phyloP scores from a whole-genome alignment of 2,888 invertebrate species.

The Acronicta leporina region DNA sequence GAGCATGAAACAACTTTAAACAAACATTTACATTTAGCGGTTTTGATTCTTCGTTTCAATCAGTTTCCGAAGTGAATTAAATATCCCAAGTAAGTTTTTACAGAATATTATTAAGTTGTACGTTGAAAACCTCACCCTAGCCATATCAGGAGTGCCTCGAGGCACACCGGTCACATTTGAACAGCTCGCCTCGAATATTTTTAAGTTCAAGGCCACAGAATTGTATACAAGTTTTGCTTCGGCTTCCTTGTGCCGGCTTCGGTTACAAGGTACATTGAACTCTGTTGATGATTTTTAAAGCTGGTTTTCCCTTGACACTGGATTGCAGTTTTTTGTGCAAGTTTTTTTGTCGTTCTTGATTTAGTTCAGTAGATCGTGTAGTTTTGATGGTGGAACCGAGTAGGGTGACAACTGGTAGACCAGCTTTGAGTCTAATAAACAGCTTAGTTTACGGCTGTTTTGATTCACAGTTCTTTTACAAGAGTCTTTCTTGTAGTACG shows the following conservation, averaged over 20 bases:
- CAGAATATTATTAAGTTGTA: slow-evolving; percentile 61
- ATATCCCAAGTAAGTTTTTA: slow-evolving; percentile 49
- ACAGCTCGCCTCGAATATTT: slow-evolving; percentile 72
- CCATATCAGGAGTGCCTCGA: slow-evolving; percentile 70
- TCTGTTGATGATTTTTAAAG: slow-evolving; percentile 28
- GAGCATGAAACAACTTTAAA: not conserved
- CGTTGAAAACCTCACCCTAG: slow-evolving; percentile 65
- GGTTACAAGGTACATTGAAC: slow-evolving; percentile 40
- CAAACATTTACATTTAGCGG: no score
- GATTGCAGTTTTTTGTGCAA: slow-evolving; percentile 54
- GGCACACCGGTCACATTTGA: slow-evolving; percentile 62
- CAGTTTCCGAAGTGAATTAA: slow-evolving; percentile 39
- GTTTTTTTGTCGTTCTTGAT: slow-evolving; percentile 57
- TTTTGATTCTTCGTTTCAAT: slow-evolving; percentile 24
- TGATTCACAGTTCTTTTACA: slow-evolving; percentile 12
- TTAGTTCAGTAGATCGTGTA: slow-evolving; percentile 63
- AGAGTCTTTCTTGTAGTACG: slow-evolving; percentile 11
- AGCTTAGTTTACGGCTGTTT: slow-evolving; percentile 35
- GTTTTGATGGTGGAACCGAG: slow-evolving; percentile 55
- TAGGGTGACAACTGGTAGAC: slow-evolving; percentile 55
- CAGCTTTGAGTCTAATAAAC: slow-evolving; percentile 41
- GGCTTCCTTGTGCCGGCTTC: slow-evolving; percentile 77
- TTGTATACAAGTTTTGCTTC: slow-evolving; percentile 74
- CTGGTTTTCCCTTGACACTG: slow-evolving; percentile 34
- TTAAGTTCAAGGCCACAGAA: slow-evolving; percentile 82